Base-by-base conservation (phyloP, 37 sponge, comb jelly and placozoan species). In the Bolinopsis microptera region DNA sequence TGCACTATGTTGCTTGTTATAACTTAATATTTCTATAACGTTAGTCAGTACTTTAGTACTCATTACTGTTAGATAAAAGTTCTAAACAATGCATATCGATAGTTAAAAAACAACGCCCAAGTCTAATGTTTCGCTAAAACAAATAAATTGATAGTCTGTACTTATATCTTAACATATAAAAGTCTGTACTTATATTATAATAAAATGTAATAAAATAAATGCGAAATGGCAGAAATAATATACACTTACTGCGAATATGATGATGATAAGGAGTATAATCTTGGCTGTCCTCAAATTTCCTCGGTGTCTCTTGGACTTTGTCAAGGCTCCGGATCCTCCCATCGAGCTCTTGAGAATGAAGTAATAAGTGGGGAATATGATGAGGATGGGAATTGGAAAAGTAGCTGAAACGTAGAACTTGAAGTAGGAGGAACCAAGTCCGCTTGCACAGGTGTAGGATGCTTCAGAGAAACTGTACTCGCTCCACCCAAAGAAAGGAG, bases 321-420 rank as follows among this genome's bases (percentile, higher is more conserved):
- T 40, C 23, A 23, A 25, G 30, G 25, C 61, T 30, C 36, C 83
- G 8, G 38, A 23, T 3, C 61, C 90, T 1, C 90, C 90, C 90
- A 86, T 86, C 0, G 61, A 41, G 90, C 90, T 41, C 61, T n/a
- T 86, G 48, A 86, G 61, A 34, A 86, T 86, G 61, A 28, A 86
- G 61, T 86, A 86, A 27, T 86, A 86, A 24, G 90, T 86, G 41
- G 90, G 90, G 90, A 86, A 86, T 8, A 86, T 86, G 90, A 86
- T 86, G 28, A 86, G 41, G 41, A 86, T 86, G n/a, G 90, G 90
- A 8, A 86, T 35, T 22, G 90, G 90, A 38, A 86, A 86, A 18
- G 90, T 86, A 16, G 35, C 41, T 24, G 61, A 39, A 27, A 86
- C 90, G 28, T 86, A 86, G 61, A 86, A 86, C 90, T 41, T 41